These are phyloP conservation scores for Donacobius atricapilla DNA, from an alignment of 2,113 vertebrate genomes.

Conservation along the genomic window DNA sequence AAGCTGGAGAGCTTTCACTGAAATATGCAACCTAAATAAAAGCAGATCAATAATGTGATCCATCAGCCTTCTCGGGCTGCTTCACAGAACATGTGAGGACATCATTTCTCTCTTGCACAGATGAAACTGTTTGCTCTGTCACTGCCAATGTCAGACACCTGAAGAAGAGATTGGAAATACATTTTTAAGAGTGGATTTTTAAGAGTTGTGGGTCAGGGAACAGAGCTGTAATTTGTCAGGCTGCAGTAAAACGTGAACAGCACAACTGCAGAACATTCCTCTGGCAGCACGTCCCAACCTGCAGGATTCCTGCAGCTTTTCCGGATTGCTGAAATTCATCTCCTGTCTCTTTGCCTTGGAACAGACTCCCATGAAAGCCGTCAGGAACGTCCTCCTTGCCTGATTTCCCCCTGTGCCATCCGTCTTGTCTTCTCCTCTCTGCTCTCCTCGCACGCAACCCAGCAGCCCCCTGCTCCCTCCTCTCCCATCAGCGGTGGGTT, in stretches of 20 bases:
- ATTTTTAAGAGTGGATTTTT: background rate
- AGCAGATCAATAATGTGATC: background rate
- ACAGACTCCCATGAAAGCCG: background rate
- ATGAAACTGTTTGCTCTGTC: background rate
- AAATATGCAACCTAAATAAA: background rate
- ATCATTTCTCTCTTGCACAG: background rate
- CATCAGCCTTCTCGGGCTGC: background rate
- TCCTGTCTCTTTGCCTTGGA: slow-evolving; percentile 17
- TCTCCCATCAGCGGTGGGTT: background rate
- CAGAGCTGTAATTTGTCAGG: background rate
- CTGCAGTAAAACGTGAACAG: background rate
- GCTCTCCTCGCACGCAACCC: background rate
- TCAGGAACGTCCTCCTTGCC: background rate
- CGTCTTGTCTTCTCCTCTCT: background rate
- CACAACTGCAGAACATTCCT: slow-evolving; percentile 47
- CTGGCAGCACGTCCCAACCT: slow-evolving; percentile 51
- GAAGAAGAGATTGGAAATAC: background rate
- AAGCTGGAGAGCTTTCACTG: background rate
- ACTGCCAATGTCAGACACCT: background rate
- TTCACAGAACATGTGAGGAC: background rate
- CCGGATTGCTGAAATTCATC: slow-evolving; percentile 14
- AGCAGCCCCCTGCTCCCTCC: background rate
- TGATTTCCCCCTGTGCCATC: background rate
- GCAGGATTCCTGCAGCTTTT: slow-evolving; percentile 54
- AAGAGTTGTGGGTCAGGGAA: background rate